A percentile compares a stretch with the other conserved stretches of the same genome.
Conservation (phyloP, 30 jellyfish, hydroid and myxozoan genomes). For the Sanderia malayensis region DNA sequence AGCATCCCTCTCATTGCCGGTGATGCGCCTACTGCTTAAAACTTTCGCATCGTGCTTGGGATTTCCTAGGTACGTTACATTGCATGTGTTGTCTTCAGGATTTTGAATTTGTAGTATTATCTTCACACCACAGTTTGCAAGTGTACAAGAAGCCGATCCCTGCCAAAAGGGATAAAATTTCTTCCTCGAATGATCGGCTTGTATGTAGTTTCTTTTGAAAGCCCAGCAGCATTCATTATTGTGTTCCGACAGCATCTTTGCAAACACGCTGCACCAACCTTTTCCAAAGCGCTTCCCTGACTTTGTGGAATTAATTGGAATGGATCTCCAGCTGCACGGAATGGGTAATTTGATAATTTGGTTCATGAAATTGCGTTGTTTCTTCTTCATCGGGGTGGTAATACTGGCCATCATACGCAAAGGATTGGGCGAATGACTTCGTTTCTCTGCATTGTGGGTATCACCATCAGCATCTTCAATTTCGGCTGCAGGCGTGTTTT, state of each 20-base stretch:
- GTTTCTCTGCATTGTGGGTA: no score
- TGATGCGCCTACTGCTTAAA: slow-evolving; percentile 3
- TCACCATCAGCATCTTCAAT: no score
- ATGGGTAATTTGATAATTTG: background rate
- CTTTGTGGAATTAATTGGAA: background rate
- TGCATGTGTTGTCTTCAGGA: background rate
- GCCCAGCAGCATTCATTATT: slow-evolving; percentile 16
- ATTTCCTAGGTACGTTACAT: background rate
- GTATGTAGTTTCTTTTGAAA: background rate
- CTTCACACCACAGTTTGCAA: background rate
- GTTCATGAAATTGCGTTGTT: background rate
- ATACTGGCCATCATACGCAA: background rate
- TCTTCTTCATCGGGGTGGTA: background rate
- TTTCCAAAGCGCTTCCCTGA: slow-evolving; percentile 5
- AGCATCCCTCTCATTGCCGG: background rate
- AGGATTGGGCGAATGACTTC: background rate
- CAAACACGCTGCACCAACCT: slow-evolving; percentile 4
- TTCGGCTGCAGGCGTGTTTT: no score
- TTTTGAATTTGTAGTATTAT: background rate
- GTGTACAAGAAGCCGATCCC: slow-evolving; percentile 5
- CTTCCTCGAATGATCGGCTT: slow-evolving; percentile 1
- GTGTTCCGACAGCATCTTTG: background rate
- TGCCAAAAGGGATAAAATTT: slow-evolving; percentile 1
- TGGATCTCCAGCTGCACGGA: background rate
- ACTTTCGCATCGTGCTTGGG: slow-evolving; percentile 10